Evolutionary conservation across 2,888 invertebrate species (phyloP).

Genomic region (Dicranocentrus wangi): DNA sequence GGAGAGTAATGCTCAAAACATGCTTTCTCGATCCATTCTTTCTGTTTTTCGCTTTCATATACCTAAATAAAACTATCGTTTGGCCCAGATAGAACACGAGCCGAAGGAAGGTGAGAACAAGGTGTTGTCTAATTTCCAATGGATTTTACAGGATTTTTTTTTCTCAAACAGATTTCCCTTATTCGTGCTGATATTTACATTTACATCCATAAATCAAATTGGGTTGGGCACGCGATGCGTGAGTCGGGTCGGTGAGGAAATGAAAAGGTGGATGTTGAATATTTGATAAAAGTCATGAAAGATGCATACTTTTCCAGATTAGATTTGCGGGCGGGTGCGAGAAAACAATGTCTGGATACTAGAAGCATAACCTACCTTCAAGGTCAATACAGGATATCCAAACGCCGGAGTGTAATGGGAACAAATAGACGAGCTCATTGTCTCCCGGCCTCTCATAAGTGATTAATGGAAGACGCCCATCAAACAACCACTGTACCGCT

Average conservation of each 20-base stretch:
- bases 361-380: constrained; percentile 82
- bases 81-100: no score
- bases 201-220: no score
- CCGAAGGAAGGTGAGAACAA: no score
- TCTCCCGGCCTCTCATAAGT: constrained; percentile 61
- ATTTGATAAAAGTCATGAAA: not conserved
- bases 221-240: not conserved
- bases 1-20: no score
- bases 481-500: constrained; percentile 83
- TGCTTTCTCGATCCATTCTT: no score
- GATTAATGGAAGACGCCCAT: constrained; percentile 83
- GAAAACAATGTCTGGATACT: no score
- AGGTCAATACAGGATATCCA: constrained; percentile 91
- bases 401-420: constrained; percentile 92
- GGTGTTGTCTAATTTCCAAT: no score
- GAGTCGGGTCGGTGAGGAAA: not conserved
- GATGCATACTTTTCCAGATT: not conserved
- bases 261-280: not conserved
- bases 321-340: not conserved
- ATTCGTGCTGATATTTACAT: no score
- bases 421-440: constrained; percentile 80
- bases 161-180: no score
- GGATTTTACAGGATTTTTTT: no score
- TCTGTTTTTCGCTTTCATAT: no score
- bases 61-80: no score